Evolutionary conservation across 2,888 invertebrate species (phyloP).

Genomic region (Tortricodes alternella): DNA sequence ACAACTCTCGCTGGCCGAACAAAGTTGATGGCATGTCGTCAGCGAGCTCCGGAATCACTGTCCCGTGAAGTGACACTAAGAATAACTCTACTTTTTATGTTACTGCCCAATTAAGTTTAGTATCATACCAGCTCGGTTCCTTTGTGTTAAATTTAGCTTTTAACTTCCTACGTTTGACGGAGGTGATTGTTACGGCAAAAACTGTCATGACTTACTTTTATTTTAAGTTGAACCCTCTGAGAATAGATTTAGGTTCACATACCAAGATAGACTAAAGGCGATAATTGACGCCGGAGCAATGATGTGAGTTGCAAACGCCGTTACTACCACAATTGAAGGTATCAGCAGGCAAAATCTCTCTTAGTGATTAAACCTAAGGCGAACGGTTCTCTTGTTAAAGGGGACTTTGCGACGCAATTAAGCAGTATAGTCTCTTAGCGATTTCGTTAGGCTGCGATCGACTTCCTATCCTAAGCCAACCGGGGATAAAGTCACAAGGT

Average conservation of each 20-base stretch:
- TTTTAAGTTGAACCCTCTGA: background rate
- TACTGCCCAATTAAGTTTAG: constrained; percentile 21
- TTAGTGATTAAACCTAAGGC: background rate
- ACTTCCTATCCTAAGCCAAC: constrained; percentile 44
- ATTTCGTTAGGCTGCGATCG: constrained; percentile 38
- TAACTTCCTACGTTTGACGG: constrained; percentile 17
- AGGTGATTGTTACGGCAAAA: constrained; percentile 30
- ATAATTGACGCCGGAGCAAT: constrained; percentile 1
- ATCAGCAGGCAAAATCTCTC: background rate
- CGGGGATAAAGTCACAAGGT: constrained; percentile 45
- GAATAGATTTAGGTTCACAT: constrained; percentile 6
- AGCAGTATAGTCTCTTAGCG: constrained; percentile 17
- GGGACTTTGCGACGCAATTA: background rate
- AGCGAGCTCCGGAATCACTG: constrained; percentile 31
- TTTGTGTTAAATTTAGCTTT: constrained; percentile 24
- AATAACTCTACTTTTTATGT: constrained; percentile 21
- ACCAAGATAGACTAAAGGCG: constrained; percentile 1
- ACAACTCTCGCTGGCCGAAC: constrained; percentile 26
- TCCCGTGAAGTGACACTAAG: constrained; percentile 33
- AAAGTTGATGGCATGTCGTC: constrained; percentile 27
- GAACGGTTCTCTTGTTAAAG: background rate
- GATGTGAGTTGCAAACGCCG: background rate
- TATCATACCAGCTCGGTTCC: constrained; percentile 22
- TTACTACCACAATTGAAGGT: background rate
- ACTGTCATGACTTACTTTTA: constrained; percentile 2